Evolutionary conservation across 2,888 invertebrate genomes (phyloP).

Genomic region (Morpho achilles): DNA sequence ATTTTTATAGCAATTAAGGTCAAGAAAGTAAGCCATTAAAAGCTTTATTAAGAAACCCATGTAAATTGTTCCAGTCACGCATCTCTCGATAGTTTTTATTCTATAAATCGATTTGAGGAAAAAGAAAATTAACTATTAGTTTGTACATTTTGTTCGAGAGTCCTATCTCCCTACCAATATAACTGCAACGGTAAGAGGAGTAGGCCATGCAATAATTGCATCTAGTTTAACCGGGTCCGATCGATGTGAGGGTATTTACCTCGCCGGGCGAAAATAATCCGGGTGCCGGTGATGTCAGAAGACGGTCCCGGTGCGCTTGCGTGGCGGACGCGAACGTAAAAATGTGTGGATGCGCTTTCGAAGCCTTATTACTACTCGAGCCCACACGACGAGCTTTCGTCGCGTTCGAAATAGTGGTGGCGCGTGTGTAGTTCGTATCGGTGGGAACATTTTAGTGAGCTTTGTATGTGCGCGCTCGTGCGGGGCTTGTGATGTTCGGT

Average conservation of each 20-base stretch:
- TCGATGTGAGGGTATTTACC: conserved; percentile 79
- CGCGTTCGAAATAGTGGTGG: conserved; percentile 26
- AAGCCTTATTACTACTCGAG: conserved; percentile 38
- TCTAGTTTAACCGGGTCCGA: conserved; percentile 75
- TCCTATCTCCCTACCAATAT: conserved; percentile 31
- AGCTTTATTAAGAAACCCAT: no score
- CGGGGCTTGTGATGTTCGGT: conserved; percentile 30
- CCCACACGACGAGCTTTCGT: conserved; percentile 37
- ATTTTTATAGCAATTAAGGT: no score
- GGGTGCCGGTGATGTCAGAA: conserved; percentile 75
- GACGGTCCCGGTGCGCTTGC: conserved; percentile 38
- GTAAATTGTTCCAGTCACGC: no score
- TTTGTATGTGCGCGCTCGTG: conserved; percentile 25
- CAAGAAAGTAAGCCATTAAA: no score
- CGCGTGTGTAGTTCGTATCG: conserved; percentile 28
- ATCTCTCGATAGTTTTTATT: no score
- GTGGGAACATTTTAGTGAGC: conserved; percentile 24
- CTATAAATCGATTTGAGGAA: no score
- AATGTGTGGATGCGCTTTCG: conserved; percentile 41
- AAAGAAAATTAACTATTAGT: no score
- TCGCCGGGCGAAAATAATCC: conserved; percentile 78
- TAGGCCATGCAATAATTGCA: conserved; percentile 78
- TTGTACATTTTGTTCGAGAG: no score
- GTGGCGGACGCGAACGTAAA: conserved; percentile 36
- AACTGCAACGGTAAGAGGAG: conserved; percentile 57